Base-by-base conservation (phyloP, 64 coral and sea anemone species). In the Pachyseris speciosa region DNA sequence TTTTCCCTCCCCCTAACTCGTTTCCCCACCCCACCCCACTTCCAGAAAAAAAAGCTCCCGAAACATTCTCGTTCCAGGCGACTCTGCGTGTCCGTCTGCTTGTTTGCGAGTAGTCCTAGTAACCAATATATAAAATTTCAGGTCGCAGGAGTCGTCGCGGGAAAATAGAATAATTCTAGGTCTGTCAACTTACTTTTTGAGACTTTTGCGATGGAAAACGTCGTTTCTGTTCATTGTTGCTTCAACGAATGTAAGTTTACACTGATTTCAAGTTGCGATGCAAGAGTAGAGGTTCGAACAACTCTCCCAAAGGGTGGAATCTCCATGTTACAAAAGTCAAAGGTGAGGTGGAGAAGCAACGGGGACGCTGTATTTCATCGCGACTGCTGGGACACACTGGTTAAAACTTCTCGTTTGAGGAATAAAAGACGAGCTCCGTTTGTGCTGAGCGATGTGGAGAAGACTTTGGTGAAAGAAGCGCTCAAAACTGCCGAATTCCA, bases 401-500 rank as follows among this genome's bases (percentile, higher is more conserved):
- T n/a, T 9, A 88, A 88, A 59, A 53, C 85, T 39, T 43, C 25
- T 58, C 50, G 86, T 25, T 40, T 70, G 58, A 87, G 68, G 37
- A 87, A 48, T 16, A 87, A 87, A 45, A 87, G 74, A 69, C 5
- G 16, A 42, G 45, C 36, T 30, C 30, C 68, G 29, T 59, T 80
- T 55, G 31, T 25, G 2, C 9, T 87, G 16, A 87, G 48, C 36
- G 7, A 28, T 1, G 24, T 20, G 10, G 85, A 87, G 30, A 87
- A 87, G 69, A 49, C 67, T 31, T 48, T 87, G 28, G 65, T 87
- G 22, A 67, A 69, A 87, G 85, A 74, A 87, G 84, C 85, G 45
- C 47, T 16, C 5, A 87, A 87, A 72, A 73, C 85, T 37, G 85
- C 85, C 15, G 85, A 87, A 33, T 87, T 73, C 20, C 85, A 87